These are phyloP conservation scores for Epinotia nisella DNA, from an alignment of 2,888 invertebrate species.

Conservation along the genomic window DNA sequence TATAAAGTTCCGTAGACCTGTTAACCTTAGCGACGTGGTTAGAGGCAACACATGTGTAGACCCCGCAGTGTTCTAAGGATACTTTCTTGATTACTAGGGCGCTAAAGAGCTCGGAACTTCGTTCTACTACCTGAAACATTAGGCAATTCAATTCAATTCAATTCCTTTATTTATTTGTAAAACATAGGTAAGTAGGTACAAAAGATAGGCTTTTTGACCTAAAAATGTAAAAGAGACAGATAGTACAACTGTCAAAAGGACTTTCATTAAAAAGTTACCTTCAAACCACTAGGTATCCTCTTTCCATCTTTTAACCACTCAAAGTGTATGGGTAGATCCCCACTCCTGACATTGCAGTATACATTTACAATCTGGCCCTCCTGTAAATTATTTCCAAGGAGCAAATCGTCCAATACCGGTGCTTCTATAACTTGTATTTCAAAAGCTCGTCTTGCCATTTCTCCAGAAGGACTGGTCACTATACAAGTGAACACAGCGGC, in stretches of 20 bases:
- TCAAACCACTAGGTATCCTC: constrained; percentile 85
- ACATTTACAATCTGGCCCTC: constrained; percentile 94
- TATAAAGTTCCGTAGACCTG: constrained; percentile 88
- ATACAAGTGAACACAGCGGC: constrained; percentile 91
- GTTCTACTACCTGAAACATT: constrained; percentile 84
- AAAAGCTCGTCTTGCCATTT: constrained; percentile 80
- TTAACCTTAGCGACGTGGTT: constrained; percentile 90
- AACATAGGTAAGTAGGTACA: too few relatives aligned
- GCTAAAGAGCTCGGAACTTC: constrained; percentile 88
- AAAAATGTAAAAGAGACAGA: not conserved
- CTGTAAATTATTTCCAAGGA: constrained; percentile 91
- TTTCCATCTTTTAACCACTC: constrained; percentile 88
- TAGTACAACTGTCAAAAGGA: not conserved
- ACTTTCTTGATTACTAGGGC: constrained; percentile 89
- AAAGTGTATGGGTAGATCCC: constrained; percentile 89
- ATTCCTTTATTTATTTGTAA: too few relatives aligned
- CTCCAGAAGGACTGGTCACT: constrained; percentile 89
- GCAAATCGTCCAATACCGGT: constrained; percentile 92
- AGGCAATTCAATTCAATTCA: too few relatives aligned
- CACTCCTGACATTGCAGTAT: constrained; percentile 90
- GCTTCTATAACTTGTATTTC: constrained; percentile 90
- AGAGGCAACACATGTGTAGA: constrained; percentile 89
- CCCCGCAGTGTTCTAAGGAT: constrained; percentile 87
- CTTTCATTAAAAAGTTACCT: constrained; percentile 76
- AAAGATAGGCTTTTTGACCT: not conserved